Evolutionary conservation across 2,797 vertebrate genomes (phyloP).

Genomic region (Iguana delicatissima): DNA sequence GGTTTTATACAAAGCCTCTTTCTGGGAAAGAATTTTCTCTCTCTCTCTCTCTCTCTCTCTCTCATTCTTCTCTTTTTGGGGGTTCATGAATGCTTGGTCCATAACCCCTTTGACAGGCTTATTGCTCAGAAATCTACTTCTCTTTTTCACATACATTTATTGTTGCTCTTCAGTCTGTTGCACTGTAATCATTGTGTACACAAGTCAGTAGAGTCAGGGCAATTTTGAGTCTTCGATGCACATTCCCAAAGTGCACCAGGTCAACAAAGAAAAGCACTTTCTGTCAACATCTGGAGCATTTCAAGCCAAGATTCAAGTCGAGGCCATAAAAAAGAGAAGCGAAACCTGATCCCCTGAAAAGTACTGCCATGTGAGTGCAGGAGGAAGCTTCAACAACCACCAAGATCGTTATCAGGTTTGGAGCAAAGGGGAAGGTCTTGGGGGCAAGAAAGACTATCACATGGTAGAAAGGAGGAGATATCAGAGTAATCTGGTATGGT

Average conservation of each 20-base stretch:
- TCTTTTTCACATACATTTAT: constrained; percentile 2
- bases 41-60: neutral
- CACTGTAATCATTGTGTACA: constrained; percentile 17
- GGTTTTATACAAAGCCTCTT: neutral
- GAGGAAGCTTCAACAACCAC: neutral
- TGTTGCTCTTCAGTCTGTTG: constrained; percentile 10
- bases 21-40: neutral
- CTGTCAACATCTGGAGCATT: constrained; percentile 47
- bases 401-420: constrained; percentile 28
- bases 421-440: constrained; percentile 5
- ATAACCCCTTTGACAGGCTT: neutral
- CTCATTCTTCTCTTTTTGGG: neutral
- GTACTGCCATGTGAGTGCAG: neutral
- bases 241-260: constrained; percentile 25
- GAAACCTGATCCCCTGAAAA: constrained; percentile 35
- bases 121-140: neutral
- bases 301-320: constrained; percentile 28
- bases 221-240: constrained; percentile 23
- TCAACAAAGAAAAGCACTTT: constrained; percentile 41
- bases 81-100: neutral
- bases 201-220: neutral
- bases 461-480: neutral
- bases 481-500: neutral
- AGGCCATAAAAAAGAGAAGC: constrained; percentile 26
- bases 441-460: neutral